phyloP scores from a whole-genome alignment of 1,140 invertebrate genomes.

The Cepaea nemoralis region DNA sequence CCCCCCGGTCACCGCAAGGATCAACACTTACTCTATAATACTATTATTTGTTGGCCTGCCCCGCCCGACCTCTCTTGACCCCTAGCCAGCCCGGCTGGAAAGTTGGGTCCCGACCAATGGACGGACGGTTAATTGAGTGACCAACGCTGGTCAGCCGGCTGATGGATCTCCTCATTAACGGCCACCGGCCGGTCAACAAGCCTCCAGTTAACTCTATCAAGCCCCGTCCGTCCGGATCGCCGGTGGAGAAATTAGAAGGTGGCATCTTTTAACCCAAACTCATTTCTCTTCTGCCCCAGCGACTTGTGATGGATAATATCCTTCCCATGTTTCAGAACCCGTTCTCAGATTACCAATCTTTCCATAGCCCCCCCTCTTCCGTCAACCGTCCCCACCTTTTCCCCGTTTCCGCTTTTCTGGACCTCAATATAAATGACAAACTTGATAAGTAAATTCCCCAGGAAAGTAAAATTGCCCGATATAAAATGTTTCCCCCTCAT shows the following conservation, averaged over 20 bases:
- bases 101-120: conserved; percentile 25
- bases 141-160: background rate
- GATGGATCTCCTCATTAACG: conserved; percentile 27
- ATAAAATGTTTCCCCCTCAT: too few species aligned
- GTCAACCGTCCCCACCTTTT: background rate
- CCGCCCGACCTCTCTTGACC: conserved; percentile 15
- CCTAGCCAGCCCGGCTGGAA: background rate
- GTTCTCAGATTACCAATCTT: conserved; percentile 6
- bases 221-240: conserved; percentile 6
- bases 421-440: too few species aligned
- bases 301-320: conserved; percentile 19
- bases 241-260: conserved; percentile 27
- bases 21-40: conserved; percentile 31
- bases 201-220: background rate
- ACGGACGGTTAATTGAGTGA: conserved; percentile 34
- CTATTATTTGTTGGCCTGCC: conserved; percentile 24
- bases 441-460: too few species aligned
- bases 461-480: too few species aligned
- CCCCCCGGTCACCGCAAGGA: background rate
- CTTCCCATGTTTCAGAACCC: background rate
- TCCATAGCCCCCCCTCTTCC: background rate
- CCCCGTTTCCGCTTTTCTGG: background rate
- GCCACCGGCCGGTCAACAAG: conserved; percentile 22
- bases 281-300: conserved; percentile 23
- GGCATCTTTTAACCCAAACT: conserved; percentile 27